Evolutionary conservation across 2,888 invertebrate genomes (phyloP).

Genomic region (Alcis repandata): DNA sequence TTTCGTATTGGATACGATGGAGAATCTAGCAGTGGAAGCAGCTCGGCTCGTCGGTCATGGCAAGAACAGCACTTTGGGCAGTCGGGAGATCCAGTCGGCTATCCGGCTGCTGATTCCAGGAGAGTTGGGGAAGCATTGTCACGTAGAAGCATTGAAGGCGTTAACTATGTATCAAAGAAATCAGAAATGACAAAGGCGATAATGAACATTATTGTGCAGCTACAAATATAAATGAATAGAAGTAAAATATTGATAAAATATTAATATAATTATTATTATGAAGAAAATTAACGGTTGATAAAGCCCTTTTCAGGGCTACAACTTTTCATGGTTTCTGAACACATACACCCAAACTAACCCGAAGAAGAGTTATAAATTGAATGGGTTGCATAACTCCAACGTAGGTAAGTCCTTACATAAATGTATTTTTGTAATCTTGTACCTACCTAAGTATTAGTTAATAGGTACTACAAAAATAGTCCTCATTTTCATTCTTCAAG

Average conservation of each 20-base stretch:
- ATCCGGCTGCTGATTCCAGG: background rate
- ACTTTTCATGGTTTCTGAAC: background rate
- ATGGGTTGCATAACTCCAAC: too few relatives aligned
- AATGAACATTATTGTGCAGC: too few relatives aligned
- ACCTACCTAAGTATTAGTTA: too few relatives aligned
- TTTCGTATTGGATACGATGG: conserved; percentile 3
- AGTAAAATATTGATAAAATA: background rate
- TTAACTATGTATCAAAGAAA: background rate
- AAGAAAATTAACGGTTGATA: background rate
- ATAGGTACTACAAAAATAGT: too few relatives aligned
- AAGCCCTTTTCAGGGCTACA: conserved; percentile 13
- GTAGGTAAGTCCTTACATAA: too few relatives aligned
- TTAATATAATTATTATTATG: background rate
- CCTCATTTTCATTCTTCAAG: too few relatives aligned
- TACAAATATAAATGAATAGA: background rate
- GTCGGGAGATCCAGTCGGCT: background rate
- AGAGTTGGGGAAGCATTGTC: background rate
- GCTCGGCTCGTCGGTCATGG: background rate
- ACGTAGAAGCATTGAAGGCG: background rate
- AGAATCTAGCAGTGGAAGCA: conserved; percentile 1
- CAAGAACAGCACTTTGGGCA: background rate
- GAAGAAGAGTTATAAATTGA: too few relatives aligned
- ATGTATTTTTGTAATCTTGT: too few relatives aligned
- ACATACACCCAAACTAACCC: background rate
- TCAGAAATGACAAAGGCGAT: background rate